Percentiles rank a stretch among this genome's conserved stretches.
phyloP scores from a whole-genome alignment of 1,140 invertebrate genomes.

The Cylas formicarius region DNA sequence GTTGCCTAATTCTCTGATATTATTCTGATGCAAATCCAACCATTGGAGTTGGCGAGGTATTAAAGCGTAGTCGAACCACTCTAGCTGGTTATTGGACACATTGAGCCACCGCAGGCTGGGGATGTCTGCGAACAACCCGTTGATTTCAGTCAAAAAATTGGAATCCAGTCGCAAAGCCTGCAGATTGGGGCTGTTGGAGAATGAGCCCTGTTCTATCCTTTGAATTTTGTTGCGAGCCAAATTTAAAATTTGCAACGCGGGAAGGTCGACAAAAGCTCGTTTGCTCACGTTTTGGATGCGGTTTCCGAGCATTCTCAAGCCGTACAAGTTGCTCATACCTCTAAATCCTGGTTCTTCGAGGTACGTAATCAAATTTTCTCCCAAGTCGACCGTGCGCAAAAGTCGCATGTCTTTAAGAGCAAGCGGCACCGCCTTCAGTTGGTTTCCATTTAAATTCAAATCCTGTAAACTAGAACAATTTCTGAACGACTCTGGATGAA shows the following conservation, averaged over 20 bases:
- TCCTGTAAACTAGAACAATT: constrained; percentile 78
- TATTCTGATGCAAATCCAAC: constrained; percentile 86
- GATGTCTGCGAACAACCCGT: constrained; percentile 75
- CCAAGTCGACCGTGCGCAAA: constrained; percentile 75
- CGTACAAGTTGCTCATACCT: constrained; percentile 71
- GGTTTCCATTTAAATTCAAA: constrained; percentile 78
- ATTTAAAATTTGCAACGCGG: constrained; percentile 79
- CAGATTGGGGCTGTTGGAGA: constrained; percentile 69
- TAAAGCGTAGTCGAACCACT: constrained; percentile 84
- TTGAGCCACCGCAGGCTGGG: constrained; percentile 81
- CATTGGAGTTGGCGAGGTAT: constrained; percentile 76
- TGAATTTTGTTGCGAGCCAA: constrained; percentile 78
- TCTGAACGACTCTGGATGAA: constrained; percentile 73
- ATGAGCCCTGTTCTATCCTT: constrained; percentile 72
- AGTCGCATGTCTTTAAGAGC: constrained; percentile 64
- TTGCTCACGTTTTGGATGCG: constrained; percentile 78
- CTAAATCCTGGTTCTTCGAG: constrained; percentile 73
- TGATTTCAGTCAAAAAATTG: constrained; percentile 77
- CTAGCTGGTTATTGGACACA: constrained; percentile 82
- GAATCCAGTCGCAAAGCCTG: constrained; percentile 81
- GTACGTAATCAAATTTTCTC: constrained; percentile 71
- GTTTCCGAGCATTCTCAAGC: constrained; percentile 79
- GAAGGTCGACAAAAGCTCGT: constrained; percentile 70
- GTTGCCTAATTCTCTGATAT: constrained; percentile 73
- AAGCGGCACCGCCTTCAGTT: constrained; percentile 68